Conservation (phyloP, 2,888 invertebrate genomes). For the Oligia strigilis region DNA sequence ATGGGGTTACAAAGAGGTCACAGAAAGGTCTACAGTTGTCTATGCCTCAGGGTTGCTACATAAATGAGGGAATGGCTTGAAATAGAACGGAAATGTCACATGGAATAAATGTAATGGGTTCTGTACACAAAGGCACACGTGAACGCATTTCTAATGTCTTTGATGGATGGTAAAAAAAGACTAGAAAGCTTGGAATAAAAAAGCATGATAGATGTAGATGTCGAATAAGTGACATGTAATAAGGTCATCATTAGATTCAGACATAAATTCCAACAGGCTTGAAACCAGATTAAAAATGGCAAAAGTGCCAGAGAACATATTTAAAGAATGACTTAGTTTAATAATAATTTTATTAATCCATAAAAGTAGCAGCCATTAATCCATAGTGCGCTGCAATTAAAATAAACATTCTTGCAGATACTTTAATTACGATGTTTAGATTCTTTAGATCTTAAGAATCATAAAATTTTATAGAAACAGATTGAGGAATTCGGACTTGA, state of each 20-base stretch:
- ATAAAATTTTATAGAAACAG: conserved; percentile 29
- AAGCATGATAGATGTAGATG: not conserved
- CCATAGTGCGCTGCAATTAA: conserved; percentile 40
- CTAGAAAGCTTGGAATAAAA: not conserved
- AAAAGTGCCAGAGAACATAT: conserved; percentile 26
- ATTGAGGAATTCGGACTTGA: conserved; percentile 10
- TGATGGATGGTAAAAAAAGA: conserved; percentile 22
- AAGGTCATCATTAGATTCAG: not conserved
- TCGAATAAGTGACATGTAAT: not conserved
- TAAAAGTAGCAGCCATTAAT: conserved; percentile 38
- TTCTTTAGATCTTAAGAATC: conserved; percentile 48
- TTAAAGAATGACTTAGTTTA: conserved; percentile 4
- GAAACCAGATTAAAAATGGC: not conserved
- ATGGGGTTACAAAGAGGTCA: conserved; percentile 70
- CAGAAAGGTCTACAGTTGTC: conserved; percentile 60
- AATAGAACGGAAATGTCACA: conserved; percentile 59
- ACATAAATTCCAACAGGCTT: not conserved
- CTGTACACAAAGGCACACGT: conserved; percentile 28
- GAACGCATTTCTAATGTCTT: conserved; percentile 40
- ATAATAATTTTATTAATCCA: conserved; percentile 36
- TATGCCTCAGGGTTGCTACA: conserved; percentile 51
- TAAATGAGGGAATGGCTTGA: conserved; percentile 50
- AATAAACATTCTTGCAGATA: conserved; percentile 49
- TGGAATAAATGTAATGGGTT: conserved; percentile 44
- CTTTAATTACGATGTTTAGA: conserved; percentile 40